phyloP scores from a whole-genome alignment of 2,113 vertebrate genomes.

The Dermatemys mawii region DNA sequence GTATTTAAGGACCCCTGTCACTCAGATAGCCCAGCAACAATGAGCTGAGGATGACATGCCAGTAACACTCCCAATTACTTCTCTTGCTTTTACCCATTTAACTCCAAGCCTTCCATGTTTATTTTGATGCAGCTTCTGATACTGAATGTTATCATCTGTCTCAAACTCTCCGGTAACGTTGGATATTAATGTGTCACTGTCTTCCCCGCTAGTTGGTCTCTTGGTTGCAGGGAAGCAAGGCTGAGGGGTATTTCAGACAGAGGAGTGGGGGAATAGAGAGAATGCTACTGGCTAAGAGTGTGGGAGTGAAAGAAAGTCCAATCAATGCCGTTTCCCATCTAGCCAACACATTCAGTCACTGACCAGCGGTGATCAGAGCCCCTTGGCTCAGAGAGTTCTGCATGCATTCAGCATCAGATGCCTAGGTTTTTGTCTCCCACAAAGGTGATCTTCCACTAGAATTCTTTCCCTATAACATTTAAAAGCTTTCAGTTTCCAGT shows the following conservation, averaged over 20 bases:
- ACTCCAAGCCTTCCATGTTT: background rate
- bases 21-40: background rate
- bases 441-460: background rate
- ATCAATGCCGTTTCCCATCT: background rate
- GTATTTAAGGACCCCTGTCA: background rate
- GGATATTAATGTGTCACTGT: background rate
- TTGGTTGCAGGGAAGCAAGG: background rate
- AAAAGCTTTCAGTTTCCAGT: constrained; percentile 71
- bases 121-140: background rate
- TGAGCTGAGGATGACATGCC: too few species aligned
- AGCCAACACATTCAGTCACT: background rate
- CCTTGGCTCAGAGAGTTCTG: background rate
- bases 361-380: background rate
- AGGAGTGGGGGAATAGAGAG: background rate
- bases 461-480: background rate
- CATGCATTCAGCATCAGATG: background rate
- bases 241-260: background rate
- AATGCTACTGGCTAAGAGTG: background rate
- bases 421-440: background rate
- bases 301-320: background rate
- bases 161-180: background rate
- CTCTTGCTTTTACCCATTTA: background rate
- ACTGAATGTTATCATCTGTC: background rate
- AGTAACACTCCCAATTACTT: background rate
- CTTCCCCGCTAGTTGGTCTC: background rate